Base-by-base conservation (phyloP, 2,888 invertebrate species). In the Heliconius ethilla region DNA sequence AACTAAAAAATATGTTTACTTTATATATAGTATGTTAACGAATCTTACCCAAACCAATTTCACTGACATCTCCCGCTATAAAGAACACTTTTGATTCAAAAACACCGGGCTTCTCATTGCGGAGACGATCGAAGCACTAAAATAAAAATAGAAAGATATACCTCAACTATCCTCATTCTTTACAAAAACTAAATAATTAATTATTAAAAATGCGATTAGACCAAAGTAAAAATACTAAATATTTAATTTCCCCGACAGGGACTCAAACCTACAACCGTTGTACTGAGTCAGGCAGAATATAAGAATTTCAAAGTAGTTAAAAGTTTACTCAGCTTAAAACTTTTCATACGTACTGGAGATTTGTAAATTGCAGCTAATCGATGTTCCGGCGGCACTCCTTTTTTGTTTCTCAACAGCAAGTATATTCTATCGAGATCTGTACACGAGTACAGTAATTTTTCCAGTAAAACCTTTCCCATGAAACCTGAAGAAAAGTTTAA, bases 401-500 rank as follows among this genome's bases (percentile, higher is more conserved):
- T 96, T 87, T 97, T 97, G 1, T 95, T 95, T 51, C 99, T 95
- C 81, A 98, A 90, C 66, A 99, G 92, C 9, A 98, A 87, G 88
- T 97, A 99, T 81, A 99, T 96, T 75, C 95, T 95, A 70, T 96
- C 95, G 11, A 99, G 84, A 0, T 96, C 96, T 0, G 97, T 95
- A 86, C 98, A 98, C 2, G 97, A 97, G 82, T 98, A 96, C 9
- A 99, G 89, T 2, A 99, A 90, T 89, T 99, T 99, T 90, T 99
- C 99, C 18, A 98, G 95, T 37, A 99, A 89, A 0, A 97, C 97
- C 92, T 99, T 99, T 0, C 99, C 99, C 90, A 99, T 95, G 87
- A 98, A 99, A 0, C 98, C 98, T 95, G 85, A 5, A 88, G 88
- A 59, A 33, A 25, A n/a, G 25, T 15, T 63, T 25, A 63, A 51